These are phyloP conservation scores for Melanophora roralis DNA, from an alignment of 2,888 invertebrate genomes.

Conservation along the genomic window DNA sequence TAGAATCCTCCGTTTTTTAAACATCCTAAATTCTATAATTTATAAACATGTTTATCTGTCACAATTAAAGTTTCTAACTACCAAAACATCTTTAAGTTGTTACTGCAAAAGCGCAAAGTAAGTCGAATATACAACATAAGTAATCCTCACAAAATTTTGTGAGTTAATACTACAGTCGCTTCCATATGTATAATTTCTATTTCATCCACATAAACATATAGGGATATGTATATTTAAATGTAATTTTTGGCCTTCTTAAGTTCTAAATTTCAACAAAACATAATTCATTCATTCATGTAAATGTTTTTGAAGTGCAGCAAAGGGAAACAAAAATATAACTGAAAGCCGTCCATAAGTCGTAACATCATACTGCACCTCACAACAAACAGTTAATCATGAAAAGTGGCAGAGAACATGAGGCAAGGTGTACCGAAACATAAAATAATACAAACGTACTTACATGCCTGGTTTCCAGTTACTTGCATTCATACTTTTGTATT, in stretches of 20 bases:
- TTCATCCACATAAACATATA: neutral
- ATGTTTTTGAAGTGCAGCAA: slow-evolving; percentile 13
- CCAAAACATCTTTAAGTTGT: slow-evolving; percentile 41
- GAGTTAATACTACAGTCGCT: neutral
- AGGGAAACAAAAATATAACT: slow-evolving; percentile 31
- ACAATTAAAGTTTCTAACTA: slow-evolving; percentile 52
- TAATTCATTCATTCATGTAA: slow-evolving; percentile 58
- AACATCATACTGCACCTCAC: slow-evolving; percentile 55
- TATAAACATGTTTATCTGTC: slow-evolving; percentile 55
- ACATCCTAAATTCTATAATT: slow-evolving; percentile 27
- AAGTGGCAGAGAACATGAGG: slow-evolving; percentile 65
- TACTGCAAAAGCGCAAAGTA: neutral
- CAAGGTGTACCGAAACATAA: slow-evolving; percentile 56
- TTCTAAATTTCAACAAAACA: slow-evolving; percentile 41
- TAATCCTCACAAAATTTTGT: slow-evolving; percentile 31
- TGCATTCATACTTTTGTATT: slow-evolving; percentile 1
- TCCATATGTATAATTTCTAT: no score
- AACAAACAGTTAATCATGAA: slow-evolving; percentile 65
- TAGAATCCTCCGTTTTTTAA: neutral
- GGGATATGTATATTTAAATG: neutral
- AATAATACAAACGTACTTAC: slow-evolving; percentile 12
- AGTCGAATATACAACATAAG: neutral
- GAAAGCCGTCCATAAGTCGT: slow-evolving; percentile 36
- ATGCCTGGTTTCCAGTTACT: neutral
- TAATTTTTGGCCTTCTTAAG: slow-evolving; percentile 37